A percentile compares a stretch with the other conserved stretches of the same genome.
Evolutionary conservation across 2,797 vertebrate species (phyloP).

Genomic region (Odontamblyopus rebecca): DNA sequence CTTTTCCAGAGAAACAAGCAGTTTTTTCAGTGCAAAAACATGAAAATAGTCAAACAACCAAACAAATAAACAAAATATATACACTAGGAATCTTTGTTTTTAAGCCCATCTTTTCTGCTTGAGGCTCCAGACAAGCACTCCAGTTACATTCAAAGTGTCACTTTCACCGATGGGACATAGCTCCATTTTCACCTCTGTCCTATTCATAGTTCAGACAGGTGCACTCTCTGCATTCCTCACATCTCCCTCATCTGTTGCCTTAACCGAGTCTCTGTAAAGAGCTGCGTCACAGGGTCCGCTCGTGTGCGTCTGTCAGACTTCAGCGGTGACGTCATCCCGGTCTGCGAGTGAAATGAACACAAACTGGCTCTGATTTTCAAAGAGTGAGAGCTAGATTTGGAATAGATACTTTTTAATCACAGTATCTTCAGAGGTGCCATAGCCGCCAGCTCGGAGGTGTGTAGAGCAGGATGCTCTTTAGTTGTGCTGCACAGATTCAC

Average conservation of each 20-base stretch:
- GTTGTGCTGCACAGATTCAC: slow-evolving; percentile 27
- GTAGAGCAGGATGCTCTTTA: slow-evolving; percentile 24
- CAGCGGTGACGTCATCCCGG: slow-evolving; percentile 23
- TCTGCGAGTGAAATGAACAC: slow-evolving; percentile 15
- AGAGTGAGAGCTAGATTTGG: background rate
- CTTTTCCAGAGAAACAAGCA: too few species aligned
- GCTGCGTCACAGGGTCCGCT: slow-evolving; percentile 5
- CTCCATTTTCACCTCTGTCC: background rate
- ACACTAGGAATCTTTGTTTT: background rate
- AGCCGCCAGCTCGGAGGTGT: slow-evolving; percentile 46
- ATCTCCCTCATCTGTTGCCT: slow-evolving; percentile 8
- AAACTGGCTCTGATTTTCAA: slow-evolving; percentile 13
- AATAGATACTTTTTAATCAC: slow-evolving; percentile 39
- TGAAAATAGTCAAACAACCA: too few species aligned
- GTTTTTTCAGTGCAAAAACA: too few species aligned
- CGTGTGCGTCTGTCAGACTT: slow-evolving; percentile 17
- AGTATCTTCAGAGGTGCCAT: slow-evolving; percentile 33
- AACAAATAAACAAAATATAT: background rate
- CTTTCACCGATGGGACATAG: slow-evolving; percentile 77
- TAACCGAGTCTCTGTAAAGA: slow-evolving; percentile 13
- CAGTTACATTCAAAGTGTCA: background rate
- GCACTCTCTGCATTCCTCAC: slow-evolving; percentile 18
- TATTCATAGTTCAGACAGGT: background rate
- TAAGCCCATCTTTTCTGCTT: background rate
- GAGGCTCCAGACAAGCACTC: background rate